Conservation (phyloP, 1,140 invertebrate species). For the Drosophila kikkawai region DNA sequence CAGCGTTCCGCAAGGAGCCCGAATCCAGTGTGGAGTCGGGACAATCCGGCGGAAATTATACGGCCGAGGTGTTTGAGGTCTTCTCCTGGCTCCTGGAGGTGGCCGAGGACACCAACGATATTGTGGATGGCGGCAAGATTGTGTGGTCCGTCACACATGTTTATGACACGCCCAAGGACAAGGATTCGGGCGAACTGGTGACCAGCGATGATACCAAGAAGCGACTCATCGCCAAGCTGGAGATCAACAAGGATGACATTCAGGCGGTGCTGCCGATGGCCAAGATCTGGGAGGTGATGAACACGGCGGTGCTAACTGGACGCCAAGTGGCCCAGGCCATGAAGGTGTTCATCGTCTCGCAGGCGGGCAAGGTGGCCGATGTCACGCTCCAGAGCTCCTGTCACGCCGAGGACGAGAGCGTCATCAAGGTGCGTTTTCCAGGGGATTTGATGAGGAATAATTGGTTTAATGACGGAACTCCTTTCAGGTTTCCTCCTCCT, state of each 20-base stretch:
- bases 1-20: conserved; percentile 89
- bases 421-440: conserved; percentile 91
- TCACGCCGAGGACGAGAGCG: conserved; percentile 97
- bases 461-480: too few relatives aligned
- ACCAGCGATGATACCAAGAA: conserved; percentile 87
- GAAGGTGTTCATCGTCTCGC: conserved; percentile 97
- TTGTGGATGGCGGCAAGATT: conserved; percentile 92
- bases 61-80: conserved; percentile 87
- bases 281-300: conserved; percentile 98
- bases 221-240: conserved; percentile 92
- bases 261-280: conserved; percentile 97
- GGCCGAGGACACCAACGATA: conserved; percentile 91
- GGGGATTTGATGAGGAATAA: background rate
- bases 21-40: conserved; percentile 60
- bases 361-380: conserved; percentile 96
- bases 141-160: conserved; percentile 92
- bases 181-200: conserved; percentile 84
- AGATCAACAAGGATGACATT: conserved; percentile 97
- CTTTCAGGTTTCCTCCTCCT: conserved; percentile 95
- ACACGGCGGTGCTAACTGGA: conserved; percentile 97
- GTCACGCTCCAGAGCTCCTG: conserved; percentile 98
- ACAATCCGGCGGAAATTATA: conserved; percentile 21
- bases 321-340: conserved; percentile 97
- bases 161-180: conserved; percentile 87
- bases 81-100: conserved; percentile 96